Base-by-base conservation (phyloP, 2,888 invertebrate genomes). In the Eupithecia subfuscata region DNA sequence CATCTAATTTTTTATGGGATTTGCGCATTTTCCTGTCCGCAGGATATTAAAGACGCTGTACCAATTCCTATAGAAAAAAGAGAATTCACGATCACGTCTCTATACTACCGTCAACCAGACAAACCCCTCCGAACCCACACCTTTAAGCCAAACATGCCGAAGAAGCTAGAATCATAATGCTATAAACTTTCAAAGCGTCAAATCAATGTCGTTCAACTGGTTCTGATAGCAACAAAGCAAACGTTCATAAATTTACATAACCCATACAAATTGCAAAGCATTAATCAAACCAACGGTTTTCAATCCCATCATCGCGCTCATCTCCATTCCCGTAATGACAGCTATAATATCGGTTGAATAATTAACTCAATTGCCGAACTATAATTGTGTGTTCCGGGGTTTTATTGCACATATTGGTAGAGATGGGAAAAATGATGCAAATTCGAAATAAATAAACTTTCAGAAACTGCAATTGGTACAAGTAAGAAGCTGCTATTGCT, bases 361-460 rank as follows among this genome's bases (percentile, higher is more conserved):
- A 90, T 90, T 89, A 88, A 90, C 86, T 78, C 75, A 83, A 87
- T 87, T 81, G 86, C 83, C 83, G 82, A 85, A 88, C 85, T 84
- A 87, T 86, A 85, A 86, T 86, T 82, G 71, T 69, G 71, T 78
- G 71, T 70, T 70, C 73, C 22, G 79, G 79, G 71, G 65, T 78
- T 78, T 83, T 81, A 82, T 82, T 74, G 77, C 78, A 75, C 73
- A 74, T 80, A 84, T 84, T 71, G 81, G 65, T 65, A 75, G 76
- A 52, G 74, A 45, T 37, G 74, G 76, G 74, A 64, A 45, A 37
- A 52, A 34, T 40, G 8, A 40, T 9, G 40, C 40, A 40, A 40
- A 40, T 40, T 40, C 34, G 34, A 5, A 40, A 40, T 40, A 40
- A 40, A 34, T 34, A 40, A 40, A 8, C 40, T 9, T 40, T 40